phyloP scores from a whole-genome alignment of 2,888 invertebrate genomes.

The Erynnis tages region DNA sequence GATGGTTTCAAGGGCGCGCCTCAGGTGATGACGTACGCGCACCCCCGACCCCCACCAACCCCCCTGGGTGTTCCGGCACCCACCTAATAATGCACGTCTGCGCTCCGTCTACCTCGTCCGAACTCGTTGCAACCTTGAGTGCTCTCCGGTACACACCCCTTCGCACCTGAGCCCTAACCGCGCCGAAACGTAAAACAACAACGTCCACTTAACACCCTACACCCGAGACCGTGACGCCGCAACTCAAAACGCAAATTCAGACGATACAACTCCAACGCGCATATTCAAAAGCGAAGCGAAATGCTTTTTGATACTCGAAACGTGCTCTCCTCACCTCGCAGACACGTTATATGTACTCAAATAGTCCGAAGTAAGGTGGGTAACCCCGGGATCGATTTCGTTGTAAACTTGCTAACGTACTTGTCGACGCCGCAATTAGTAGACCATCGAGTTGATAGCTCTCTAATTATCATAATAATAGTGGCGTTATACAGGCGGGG shows the following conservation, averaged over 20 bases:
- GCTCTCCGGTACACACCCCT: conserved; percentile 58
- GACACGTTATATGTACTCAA: neutral
- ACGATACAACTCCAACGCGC: neutral
- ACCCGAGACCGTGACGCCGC: conserved; percentile 18
- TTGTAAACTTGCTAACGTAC: conserved; percentile 7
- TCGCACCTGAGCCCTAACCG: conserved; percentile 24
- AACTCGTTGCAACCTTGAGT: conserved; percentile 78
- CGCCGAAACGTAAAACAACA: conserved; percentile 20
- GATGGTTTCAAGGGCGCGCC: conserved; percentile 80
- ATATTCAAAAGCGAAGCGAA: conserved; percentile 5
- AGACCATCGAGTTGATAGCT: conserved; percentile 57
- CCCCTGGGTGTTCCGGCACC: conserved; percentile 77
- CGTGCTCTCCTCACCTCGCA: conserved; percentile 2
- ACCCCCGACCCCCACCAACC: conserved; percentile 61
- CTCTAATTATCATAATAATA: conserved; percentile 80
- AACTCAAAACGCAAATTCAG: conserved; percentile 15
- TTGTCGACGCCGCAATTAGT: conserved; percentile 31
- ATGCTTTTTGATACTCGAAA: conserved; percentile 17
- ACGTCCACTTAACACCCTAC: conserved; percentile 22
- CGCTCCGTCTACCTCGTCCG: conserved; percentile 78
- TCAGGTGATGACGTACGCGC: conserved; percentile 78
- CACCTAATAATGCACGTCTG: conserved; percentile 83
- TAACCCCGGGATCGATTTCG: conserved; percentile 25
- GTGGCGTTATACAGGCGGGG: conserved; percentile 65
- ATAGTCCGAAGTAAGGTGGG: neutral